A percentile compares a stretch with the other conserved stretches of the same genome.
These are phyloP conservation scores for Zele albiditarsus DNA, from an alignment of 2,888 invertebrate genomes.

Conservation along the genomic window DNA sequence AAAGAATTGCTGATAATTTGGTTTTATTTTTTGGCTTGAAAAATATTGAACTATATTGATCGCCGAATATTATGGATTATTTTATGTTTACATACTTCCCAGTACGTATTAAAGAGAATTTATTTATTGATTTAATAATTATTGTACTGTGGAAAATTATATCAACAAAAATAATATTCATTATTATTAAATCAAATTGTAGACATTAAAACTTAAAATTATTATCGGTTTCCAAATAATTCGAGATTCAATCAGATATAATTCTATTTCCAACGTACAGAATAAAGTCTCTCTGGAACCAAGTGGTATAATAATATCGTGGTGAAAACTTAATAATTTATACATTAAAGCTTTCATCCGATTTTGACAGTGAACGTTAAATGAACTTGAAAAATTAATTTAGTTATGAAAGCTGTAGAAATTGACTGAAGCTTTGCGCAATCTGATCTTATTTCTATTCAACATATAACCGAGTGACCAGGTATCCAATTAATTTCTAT, in stretches of 20 bases:
- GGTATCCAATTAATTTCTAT: no score
- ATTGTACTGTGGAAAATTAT: not conserved
- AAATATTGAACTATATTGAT: no score
- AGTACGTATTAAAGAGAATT: no score
- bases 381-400: conserved; percentile 24
- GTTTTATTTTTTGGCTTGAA: no score
- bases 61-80: no score
- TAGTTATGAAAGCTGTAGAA: not conserved
- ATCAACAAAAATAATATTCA: not conserved
- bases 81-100: no score
- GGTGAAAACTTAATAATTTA: conserved; percentile 42
- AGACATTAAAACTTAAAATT: conserved; percentile 17
- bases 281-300: not conserved
- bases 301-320: conserved; percentile 10
- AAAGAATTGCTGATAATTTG: no score
- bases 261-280: conserved; percentile 9
- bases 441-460: no score
- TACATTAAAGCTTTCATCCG: conserved; percentile 47
- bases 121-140: not conserved
- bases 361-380: conserved; percentile 30
- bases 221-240: conserved; percentile 15
- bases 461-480: no score
- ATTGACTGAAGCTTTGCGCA: not conserved
- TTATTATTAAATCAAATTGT: not conserved
- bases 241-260: conserved; percentile 11